Base-by-base conservation (phyloP, 2,888 invertebrate genomes). In the Cheilosia vernalis region DNA sequence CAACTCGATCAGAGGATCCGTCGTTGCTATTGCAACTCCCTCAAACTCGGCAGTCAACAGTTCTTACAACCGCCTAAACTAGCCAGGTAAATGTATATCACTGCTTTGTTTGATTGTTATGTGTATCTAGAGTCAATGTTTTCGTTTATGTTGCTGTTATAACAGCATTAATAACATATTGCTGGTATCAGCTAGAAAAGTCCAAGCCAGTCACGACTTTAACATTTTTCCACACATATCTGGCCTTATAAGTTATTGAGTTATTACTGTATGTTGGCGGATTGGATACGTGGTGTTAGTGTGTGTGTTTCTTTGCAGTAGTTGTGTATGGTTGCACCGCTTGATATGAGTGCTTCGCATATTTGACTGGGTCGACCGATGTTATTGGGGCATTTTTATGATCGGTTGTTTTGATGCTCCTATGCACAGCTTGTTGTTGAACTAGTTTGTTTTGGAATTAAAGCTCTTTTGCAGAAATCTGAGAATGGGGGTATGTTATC, bases 221-320 rank as follows among this genome's bases (percentile, higher is more conserved):
- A 91, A 87, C 90, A 91, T 91, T 91, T 91, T 90, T 91, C 89
- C 88, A 89, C 90, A 90, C 89, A 90, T 89, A 82, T 84, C 78
- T 84, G 77, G 81, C 72, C 85, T 80, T 81, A 81, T 81, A 81
- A 72, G 76, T 85, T 85, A 85, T 85, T 85, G 85, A 85, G 81
- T 85, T 85, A 85, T 85, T 81, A 77, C 72, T 51, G 55, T 17
- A 74, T 64, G 74, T 66, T 69, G 69, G 84, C 74, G 69, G 69
- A 80, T 37, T 37, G 4, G 84, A 64, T 80, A 84, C 74, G 53
- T 24, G 63, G 24, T 24, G 37, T 40, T n/a, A 9, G 44, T 17
- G 33, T 56, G 40, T 69, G 53, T 15, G 24, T 49, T 42, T 44
- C 27, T 44, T 3, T 21, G 69, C 58, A 3, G 13, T 13, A 3